A percentile compares a stretch with the other conserved stretches of the same genome.
Evolutionary conservation across 1,140 invertebrate species (phyloP).

Genomic region (Physella acuta): DNA sequence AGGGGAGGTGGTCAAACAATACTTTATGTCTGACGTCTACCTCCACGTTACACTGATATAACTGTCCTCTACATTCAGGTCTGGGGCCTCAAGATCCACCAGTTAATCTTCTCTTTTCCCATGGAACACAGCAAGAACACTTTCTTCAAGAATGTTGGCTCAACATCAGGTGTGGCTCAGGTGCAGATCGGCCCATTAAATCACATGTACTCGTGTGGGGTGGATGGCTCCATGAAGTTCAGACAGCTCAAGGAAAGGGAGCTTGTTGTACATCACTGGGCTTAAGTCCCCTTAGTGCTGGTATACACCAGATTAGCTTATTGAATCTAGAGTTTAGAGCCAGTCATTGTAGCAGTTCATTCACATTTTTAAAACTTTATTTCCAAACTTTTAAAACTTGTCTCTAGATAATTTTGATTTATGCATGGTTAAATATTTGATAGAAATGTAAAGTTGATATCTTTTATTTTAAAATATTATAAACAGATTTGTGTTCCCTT

Average conservation of each 20-base stretch:
- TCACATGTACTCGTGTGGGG: constrained; percentile 94
- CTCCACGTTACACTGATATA: background rate
- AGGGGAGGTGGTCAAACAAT: background rate
- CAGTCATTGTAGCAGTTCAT: too few species aligned
- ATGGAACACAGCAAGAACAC: constrained; percentile 81
- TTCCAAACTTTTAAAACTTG: too few species aligned
- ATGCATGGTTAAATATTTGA: too few species aligned
- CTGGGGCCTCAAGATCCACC: constrained; percentile 85
- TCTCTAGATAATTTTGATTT: too few species aligned
- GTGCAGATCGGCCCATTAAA: constrained; percentile 80
- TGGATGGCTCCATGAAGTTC: constrained; percentile 98
- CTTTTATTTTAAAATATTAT: too few species aligned
- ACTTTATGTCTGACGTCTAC: background rate
- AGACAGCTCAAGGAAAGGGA: constrained; percentile 73
- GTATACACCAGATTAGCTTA: too few species aligned
- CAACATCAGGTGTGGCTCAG: constrained; percentile 94
- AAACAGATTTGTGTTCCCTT: too few species aligned
- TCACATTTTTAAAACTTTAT: too few species aligned
- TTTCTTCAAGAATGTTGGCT: constrained; percentile 94
- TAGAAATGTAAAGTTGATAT: too few species aligned
- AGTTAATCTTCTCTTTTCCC: constrained; percentile 81
- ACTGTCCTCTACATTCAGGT: constrained; percentile 69
- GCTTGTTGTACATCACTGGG: constrained; percentile 44
- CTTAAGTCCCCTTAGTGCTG: too few species aligned
- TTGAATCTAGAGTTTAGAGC: too few species aligned